A percentile compares a stretch with the other conserved stretches of the same genome.
Evolutionary conservation across 2,113 vertebrate species (phyloP).

Genomic region (Rhinogobius similis): DNA sequence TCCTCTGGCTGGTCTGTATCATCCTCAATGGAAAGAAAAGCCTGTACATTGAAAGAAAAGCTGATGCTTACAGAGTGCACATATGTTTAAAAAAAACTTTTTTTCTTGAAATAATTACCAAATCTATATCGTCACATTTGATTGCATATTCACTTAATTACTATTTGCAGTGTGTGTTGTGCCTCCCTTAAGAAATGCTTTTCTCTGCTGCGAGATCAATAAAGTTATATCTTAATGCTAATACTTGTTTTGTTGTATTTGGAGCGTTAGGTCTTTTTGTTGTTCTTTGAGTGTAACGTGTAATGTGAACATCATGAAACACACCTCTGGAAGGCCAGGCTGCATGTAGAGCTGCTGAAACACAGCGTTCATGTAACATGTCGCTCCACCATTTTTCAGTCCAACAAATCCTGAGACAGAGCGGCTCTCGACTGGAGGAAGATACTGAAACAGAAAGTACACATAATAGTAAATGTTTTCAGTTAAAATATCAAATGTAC

Average conservation of each 20-base stretch:
- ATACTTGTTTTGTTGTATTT: background rate
- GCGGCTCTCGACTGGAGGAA: constrained; percentile 95
- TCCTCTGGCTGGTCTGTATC: constrained; percentile 97
- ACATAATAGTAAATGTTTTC: background rate
- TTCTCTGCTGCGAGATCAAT: background rate
- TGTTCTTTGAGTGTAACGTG: no score
- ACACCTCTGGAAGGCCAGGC: constrained; percentile 94
- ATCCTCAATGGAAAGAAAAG: constrained; percentile 94
- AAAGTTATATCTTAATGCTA: no score
- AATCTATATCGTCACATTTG: background rate
- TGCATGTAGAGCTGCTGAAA: constrained; percentile 99
- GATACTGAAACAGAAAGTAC: constrained; percentile 76
- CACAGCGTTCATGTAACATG: constrained; percentile 98
- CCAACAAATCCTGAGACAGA: constrained; percentile 95
- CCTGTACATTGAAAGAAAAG: constrained; percentile 64
- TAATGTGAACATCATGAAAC: background rate
- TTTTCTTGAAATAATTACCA: background rate
- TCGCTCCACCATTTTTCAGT: constrained; percentile 95
- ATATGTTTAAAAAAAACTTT: background rate
- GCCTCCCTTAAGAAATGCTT: no score
- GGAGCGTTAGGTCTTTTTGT: background rate
- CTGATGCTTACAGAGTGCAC: background rate
- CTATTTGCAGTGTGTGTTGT: no score
- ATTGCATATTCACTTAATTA: no score
- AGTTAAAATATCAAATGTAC: background rate